Conservation (phyloP, 2,113 vertebrate genomes). For the Delphinus delphis region DNA sequence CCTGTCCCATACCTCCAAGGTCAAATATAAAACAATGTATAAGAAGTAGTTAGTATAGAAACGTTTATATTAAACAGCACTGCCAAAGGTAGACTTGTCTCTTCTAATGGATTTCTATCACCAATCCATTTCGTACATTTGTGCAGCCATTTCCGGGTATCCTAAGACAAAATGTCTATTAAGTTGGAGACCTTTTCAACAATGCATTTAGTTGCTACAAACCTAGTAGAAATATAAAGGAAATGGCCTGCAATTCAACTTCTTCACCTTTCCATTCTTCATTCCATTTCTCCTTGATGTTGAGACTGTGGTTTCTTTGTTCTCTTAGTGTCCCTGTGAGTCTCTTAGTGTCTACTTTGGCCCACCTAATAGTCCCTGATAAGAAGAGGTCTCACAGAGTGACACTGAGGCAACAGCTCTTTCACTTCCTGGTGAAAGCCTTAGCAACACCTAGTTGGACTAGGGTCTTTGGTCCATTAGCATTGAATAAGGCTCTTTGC, state of each 20-base stretch:
- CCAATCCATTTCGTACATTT: background rate
- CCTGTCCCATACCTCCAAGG: rapidly evolving
- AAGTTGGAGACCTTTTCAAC: background rate
- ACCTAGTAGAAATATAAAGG: background rate
- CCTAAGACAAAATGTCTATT: background rate
- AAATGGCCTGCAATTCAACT: background rate
- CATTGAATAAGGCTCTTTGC: background rate
- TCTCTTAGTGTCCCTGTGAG: background rate
- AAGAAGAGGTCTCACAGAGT: background rate
- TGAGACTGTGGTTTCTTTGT: background rate
- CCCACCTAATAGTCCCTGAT: background rate
- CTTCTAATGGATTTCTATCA: background rate
- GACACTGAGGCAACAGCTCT: background rate
- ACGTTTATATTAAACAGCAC: background rate
- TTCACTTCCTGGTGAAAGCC: background rate
- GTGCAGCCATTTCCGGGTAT: background rate
- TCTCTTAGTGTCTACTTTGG: background rate
- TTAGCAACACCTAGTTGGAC: background rate
- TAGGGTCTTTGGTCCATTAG: background rate
- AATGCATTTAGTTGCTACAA: background rate
- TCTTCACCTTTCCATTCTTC: background rate
- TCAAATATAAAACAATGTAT: conserved; percentile 5
- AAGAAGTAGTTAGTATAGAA: background rate
- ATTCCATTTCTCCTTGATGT: background rate
- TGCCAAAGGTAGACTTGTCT: background rate